A percentile compares a stretch with the other conserved stretches of the same genome.
phyloP scores from a whole-genome alignment of 2,113 vertebrate species.

The Carollia perspicillata region DNA sequence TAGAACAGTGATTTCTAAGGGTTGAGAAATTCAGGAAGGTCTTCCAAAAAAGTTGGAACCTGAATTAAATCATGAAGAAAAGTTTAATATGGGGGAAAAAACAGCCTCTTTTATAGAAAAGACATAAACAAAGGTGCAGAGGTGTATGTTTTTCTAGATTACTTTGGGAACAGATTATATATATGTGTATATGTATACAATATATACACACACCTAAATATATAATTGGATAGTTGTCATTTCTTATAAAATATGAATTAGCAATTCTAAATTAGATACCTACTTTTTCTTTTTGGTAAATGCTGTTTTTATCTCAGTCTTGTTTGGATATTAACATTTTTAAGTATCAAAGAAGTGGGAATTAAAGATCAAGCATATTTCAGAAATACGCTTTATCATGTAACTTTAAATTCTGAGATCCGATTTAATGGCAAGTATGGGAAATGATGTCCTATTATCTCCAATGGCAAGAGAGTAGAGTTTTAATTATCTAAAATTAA shows the following conservation, averaged over 20 bases:
- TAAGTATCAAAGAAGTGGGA: not conserved
- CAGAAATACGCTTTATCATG: not conserved
- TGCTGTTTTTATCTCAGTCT: not conserved
- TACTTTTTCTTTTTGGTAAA: not conserved
- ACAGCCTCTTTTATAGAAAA: not conserved
- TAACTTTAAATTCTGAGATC: not conserved
- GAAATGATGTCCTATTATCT: not conserved
- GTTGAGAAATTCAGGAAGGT: not conserved
- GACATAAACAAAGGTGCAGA: not conserved
- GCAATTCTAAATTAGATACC: not conserved
- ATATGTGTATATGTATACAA: not conserved
- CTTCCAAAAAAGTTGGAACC: not conserved
- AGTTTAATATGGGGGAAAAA: not conserved
- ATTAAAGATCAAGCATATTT: not conserved
- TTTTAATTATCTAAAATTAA: not conserved
- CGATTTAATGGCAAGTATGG: not conserved
- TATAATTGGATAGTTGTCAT: not conserved
- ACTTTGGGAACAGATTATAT: not conserved
- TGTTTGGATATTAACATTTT: not conserved
- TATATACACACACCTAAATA: not conserved
- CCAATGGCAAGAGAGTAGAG: not conserved
- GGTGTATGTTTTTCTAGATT: not conserved
- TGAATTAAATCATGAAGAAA: not conserved
- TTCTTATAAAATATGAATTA: not conserved
- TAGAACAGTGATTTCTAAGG: not conserved